Evolutionary conservation across 2,888 invertebrate genomes (phyloP), one percentile per base, ranked within the genome.

Genomic region (Drosophila quinaria): DNA sequence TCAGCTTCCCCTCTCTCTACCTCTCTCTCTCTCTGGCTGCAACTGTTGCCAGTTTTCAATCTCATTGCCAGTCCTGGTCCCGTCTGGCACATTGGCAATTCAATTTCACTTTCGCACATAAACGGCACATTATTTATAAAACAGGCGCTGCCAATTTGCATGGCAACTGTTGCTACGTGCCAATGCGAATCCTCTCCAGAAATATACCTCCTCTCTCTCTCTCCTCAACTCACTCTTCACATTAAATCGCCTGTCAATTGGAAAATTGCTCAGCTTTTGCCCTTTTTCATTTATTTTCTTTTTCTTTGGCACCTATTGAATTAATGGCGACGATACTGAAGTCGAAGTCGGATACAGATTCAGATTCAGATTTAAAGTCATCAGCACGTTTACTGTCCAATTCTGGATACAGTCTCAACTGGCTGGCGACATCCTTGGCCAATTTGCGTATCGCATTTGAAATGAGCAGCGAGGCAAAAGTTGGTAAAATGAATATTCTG

Each of bases 21-120:
- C 15, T 39, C 39, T 15, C 6, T 9, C 9, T 17, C 17, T 9
- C 39, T 11, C 41, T 29, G n/a, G 19, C 49, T 17, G 31, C 50
- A 41, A 55, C 50, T 58, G 49, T 29, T 29, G 29, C 29, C 25
- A 25, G 25, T 19, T 44, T 52, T 10, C 31, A 61, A 41, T 33
- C 44, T 25, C 19, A 13, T n/a, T 41, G 19, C 35, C 61, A 42
- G 9, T 49, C 10, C 46, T 5, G 41, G 9, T 47, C 39, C 47
- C 46, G 74, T 58, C 63, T 70, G 65, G 41, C 51, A 56, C 47
- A 58, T 31, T 70, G 65, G 66, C 64, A 77, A 77, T 74, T 69
- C 69, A 76, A 72, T 83, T 83, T 88, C 86, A 83, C 88, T 87
- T 83, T 83, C 88, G 80, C 82, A 74, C 73, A 86, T 85, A 82